Conservation (phyloP, 2,113 vertebrate species). For the Poicephalus meyeri region DNA sequence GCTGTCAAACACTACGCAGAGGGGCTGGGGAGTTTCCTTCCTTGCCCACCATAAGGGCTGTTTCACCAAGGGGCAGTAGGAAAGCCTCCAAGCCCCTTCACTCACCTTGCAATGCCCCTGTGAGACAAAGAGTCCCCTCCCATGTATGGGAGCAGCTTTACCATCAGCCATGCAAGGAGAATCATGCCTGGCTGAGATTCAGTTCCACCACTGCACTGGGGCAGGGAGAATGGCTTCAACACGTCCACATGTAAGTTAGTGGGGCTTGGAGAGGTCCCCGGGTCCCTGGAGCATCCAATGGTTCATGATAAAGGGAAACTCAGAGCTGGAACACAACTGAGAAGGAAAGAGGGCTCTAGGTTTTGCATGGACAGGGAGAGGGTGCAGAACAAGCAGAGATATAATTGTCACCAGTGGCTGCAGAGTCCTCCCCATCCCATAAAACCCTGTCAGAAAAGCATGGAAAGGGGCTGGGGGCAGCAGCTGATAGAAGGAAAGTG, state of each 20-base stretch:
- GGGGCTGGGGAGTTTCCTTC: background rate
- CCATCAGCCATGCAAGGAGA: fast-evolving
- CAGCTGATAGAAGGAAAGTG: background rate
- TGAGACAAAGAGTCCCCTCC: background rate
- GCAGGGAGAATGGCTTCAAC: background rate
- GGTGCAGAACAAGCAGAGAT: background rate
- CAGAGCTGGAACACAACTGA: background rate
- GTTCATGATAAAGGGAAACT: background rate
- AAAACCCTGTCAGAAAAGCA: background rate
- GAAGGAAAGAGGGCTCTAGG: background rate
- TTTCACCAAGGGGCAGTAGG: background rate
- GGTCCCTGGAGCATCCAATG: background rate
- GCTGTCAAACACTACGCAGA: background rate
- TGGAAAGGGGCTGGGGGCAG: background rate
- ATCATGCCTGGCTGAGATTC: background rate
- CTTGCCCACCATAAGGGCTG: background rate
- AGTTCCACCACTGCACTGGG: fast-evolving
- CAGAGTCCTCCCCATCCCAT: background rate
- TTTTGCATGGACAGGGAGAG: background rate
- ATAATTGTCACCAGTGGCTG: background rate
- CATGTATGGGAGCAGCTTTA: background rate
- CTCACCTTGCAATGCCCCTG: background rate
- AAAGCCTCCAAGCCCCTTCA: background rate
- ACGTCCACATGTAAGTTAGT: fast-evolving
- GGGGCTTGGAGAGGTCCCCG: background rate